Conservation (phyloP, 2,797 vertebrate genomes). For the Lacerta bilineata region DNA sequence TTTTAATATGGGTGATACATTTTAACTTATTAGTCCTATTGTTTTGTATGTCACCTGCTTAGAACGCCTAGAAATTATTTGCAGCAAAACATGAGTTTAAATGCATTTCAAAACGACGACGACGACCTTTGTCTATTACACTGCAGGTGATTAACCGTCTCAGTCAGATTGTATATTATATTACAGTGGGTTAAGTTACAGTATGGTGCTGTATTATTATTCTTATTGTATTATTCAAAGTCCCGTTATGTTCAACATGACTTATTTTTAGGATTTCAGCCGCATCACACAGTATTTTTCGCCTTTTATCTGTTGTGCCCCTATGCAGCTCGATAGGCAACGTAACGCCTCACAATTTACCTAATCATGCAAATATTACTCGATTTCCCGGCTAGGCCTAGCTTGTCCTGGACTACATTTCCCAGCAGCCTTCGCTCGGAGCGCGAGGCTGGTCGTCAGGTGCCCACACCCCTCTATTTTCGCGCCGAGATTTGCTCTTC, state of each 20-base stretch:
- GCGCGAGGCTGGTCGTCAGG: not conserved
- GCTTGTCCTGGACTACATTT: conserved; percentile 9
- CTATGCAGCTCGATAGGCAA: not conserved
- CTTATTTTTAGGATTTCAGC: not conserved
- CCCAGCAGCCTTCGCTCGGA: not conserved
- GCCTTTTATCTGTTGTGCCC: not conserved
- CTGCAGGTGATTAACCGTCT: too few relatives aligned
- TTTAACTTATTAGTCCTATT: not conserved
- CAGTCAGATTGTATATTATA: too few relatives aligned
- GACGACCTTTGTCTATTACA: too few relatives aligned
- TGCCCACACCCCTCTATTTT: not conserved
- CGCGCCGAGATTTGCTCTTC: not conserved
- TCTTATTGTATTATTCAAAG: not conserved
- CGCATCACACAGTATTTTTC: not conserved
- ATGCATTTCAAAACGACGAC: too few relatives aligned
- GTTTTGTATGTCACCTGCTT: not conserved
- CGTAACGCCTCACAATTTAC: too few relatives aligned
- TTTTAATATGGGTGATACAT: not conserved
- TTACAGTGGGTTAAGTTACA: too few relatives aligned
- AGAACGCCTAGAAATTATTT: too few relatives aligned
- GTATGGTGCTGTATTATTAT: too few relatives aligned
- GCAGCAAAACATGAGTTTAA: too few relatives aligned
- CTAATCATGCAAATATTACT: not conserved
- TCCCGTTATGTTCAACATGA: not conserved
- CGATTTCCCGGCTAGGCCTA: not conserved